Conservation (phyloP, 2,888 invertebrate genomes). For the Calliphora vomitoria region DNA sequence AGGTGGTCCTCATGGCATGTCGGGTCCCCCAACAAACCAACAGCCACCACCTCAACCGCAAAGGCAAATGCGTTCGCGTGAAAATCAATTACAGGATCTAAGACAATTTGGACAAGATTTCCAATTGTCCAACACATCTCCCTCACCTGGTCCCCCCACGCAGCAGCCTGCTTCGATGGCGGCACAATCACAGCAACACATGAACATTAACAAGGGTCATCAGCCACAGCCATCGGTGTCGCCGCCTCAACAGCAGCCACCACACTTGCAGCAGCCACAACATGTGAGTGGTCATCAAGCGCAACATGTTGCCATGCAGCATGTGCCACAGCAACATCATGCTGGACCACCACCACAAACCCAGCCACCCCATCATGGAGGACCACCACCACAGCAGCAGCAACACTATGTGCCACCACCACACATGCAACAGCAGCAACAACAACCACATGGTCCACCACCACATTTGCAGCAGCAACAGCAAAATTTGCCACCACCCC, state of each 20-base stretch:
- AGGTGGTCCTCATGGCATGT: slow-evolving; percentile 74
- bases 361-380: slow-evolving; percentile 77
- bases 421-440: slow-evolving; percentile 75
- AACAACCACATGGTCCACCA: slow-evolving; percentile 74
- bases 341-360: slow-evolving; percentile 75
- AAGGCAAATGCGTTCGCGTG: slow-evolving; percentile 81
- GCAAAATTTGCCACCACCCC: slow-evolving; percentile 73
- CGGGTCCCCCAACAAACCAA: slow-evolving; percentile 78
- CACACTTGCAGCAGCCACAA: slow-evolving; percentile 76
- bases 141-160: slow-evolving; percentile 80
- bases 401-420: slow-evolving; percentile 75
- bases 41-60: slow-evolving; percentile 80
- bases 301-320: slow-evolving; percentile 77
- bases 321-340: slow-evolving; percentile 78
- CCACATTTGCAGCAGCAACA: slow-evolving; percentile 77
- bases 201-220: slow-evolving; percentile 79
- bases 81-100: slow-evolving; percentile 86
- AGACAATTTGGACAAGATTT: slow-evolving; percentile 93
- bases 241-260: slow-evolving; percentile 78
- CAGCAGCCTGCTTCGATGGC: slow-evolving; percentile 74
- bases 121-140: slow-evolving; percentile 86
- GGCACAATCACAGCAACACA: slow-evolving; percentile 80
- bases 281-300: slow-evolving; percentile 69
- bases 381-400: slow-evolving; percentile 73
- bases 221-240: slow-evolving; percentile 81